These are phyloP conservation scores for Stichodactyla helianthus DNA, from an alignment of 64 coral and sea anemone species.

Conservation along the genomic window DNA sequence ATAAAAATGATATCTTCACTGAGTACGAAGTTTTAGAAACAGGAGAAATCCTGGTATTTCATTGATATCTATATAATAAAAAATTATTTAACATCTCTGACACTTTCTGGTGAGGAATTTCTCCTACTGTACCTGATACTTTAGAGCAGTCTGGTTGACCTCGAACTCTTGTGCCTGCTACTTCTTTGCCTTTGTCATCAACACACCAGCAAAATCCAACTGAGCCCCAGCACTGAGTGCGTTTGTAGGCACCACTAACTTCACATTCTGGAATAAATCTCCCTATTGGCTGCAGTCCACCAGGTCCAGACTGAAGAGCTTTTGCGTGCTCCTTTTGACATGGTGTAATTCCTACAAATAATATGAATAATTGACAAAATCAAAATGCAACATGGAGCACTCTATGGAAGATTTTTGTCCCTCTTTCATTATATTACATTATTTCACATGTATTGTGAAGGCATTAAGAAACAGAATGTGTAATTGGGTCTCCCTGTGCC, in stretches of 20 bases:
- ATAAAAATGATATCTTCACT: too few relatives aligned
- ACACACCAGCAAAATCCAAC: slow-evolving; percentile 96
- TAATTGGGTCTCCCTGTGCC: too few relatives aligned
- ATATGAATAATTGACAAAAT: not conserved
- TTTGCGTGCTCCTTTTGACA: slow-evolving; percentile 63
- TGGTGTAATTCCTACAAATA: not conserved
- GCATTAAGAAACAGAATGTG: too few relatives aligned
- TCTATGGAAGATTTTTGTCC: too few relatives aligned
- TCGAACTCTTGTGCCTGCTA: slow-evolving; percentile 53
- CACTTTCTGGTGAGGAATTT: not conserved
- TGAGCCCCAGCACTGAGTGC: slow-evolving; percentile 81
- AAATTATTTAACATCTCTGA: too few relatives aligned
- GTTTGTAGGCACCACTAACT: slow-evolving; percentile 46
- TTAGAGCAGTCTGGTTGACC: slow-evolving; percentile 57
- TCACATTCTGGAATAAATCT: slow-evolving; percentile 80
- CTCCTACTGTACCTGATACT: not conserved
- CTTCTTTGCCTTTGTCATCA: slow-evolving; percentile 52
- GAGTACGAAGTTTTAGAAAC: too few relatives aligned
- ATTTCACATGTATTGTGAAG: too few relatives aligned
- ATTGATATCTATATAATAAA: too few relatives aligned
- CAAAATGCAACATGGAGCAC: not conserved
- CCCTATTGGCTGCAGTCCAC: slow-evolving; percentile 62
- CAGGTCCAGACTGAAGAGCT: slow-evolving; percentile 41
- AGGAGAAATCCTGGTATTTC: too few relatives aligned
- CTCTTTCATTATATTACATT: too few relatives aligned